These are phyloP conservation scores for Apeira syringaria DNA, from an alignment of 2,888 invertebrate genomes.

Conservation along the genomic window DNA sequence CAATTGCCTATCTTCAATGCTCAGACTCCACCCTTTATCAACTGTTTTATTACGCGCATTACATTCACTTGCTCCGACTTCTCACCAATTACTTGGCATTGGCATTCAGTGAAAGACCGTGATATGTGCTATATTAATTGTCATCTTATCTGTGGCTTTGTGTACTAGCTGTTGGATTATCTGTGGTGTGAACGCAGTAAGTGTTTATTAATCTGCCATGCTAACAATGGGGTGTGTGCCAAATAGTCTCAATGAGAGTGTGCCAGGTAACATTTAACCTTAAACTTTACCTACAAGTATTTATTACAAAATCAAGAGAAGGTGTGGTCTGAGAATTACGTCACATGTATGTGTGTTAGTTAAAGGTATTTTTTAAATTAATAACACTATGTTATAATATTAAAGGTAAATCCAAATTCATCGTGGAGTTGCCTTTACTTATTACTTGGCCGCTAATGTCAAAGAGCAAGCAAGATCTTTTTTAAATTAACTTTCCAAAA, in stretches of 20 bases:
- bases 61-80: slow-evolving; percentile 15
- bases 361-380: too few species aligned
- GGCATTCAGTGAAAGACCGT: slow-evolving; percentile 20
- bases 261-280: slow-evolving; percentile 22
- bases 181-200: slow-evolving; percentile 6
- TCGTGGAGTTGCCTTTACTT: slow-evolving; percentile 2
- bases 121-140: slow-evolving; percentile 10
- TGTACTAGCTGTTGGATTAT: slow-evolving; percentile 11
- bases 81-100: slow-evolving; percentile 27
- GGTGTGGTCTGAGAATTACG: too few species aligned
- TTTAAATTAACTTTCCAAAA: slow-evolving; percentile 23
- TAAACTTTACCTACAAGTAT: slow-evolving; percentile 22
- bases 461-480: slow-evolving; percentile 16
- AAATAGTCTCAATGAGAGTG: slow-evolving; percentile 17
- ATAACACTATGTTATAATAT: too few species aligned
- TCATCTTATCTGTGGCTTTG: slow-evolving; percentile 1
- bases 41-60: slow-evolving; percentile 15
- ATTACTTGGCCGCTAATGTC: background rate
- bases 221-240: slow-evolving; percentile 13
- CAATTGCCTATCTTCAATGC: background rate
- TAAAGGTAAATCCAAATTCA: too few species aligned
- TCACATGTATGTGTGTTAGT: too few species aligned
- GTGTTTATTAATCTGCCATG: slow-evolving; percentile 11
- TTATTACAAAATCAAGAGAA: too few species aligned
- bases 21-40: background rate